Base-by-base conservation (phyloP, 2,113 vertebrate species). In the Nipponia nippon region DNA sequence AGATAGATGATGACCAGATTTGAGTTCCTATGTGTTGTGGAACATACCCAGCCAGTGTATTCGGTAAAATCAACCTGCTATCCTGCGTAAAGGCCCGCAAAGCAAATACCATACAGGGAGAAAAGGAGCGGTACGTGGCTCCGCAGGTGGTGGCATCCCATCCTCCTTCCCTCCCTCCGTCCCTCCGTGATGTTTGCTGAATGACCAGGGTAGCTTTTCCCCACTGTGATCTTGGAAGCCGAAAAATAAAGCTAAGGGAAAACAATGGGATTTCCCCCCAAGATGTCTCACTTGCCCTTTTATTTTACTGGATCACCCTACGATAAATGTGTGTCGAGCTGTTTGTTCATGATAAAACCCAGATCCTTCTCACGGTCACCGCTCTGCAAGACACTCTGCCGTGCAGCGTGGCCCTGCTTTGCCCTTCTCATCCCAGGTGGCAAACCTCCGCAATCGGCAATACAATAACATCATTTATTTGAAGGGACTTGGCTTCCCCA, bases 11-110 rank as follows among this genome's bases (percentile, higher is more conserved):
- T 16, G 46, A 63, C 8, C 16, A 15, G 44, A 8, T 42, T 6
- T 44, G 32, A 55, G 38, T 14, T 66, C 18, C 85, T 50, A 2
- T 9, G 50, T 38, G 75, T 7, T 44, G 12, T 52, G 65, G 66
- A 50, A 67, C 27, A 8, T 19, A 49, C 38, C 29, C 46, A 70
- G 72, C 40, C 81, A 83, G 40, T 2, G 27, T 25, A 7, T 40
- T 59, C 1, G 1, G n/a, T 62, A 27, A 78, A 44, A 71, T 11
- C 42, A 19, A 71, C 73, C 63, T 59, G 62, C 62, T 65, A 0
- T 32, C 40, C 72, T 2, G 0, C 2, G 13, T 8, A 17, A 67
- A 38, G 34, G 2, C 25, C 46, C 2, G 1, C 3, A 4, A 34
- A 76, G 61, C 42, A 84, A 53, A 7, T 3, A 18, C 8, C 26